Base-by-base conservation (phyloP, 2,888 invertebrate species). In the Rhagonycha fulva region DNA sequence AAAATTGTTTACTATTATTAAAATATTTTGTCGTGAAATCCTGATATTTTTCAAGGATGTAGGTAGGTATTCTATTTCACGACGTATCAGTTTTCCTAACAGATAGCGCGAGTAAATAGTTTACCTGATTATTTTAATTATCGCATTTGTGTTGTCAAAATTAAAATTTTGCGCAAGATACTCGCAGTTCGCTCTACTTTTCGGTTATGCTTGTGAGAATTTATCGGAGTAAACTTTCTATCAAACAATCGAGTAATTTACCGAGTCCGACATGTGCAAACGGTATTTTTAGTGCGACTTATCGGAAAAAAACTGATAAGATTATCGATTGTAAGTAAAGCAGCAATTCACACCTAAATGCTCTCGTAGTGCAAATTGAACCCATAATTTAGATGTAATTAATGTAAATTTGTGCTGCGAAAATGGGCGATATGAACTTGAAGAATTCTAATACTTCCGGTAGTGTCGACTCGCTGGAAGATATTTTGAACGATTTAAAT, bases 401-500 rank as follows among this genome's bases (percentile, higher is more conserved):
- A 24, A 62, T 19, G 19, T 70, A 11, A 60, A 23, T 60, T 60
- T 23, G 68, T 75, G 62, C 32, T 75, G 62, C 32, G 28, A 72
- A 68, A 72, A 73, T 78, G 77, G 47, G 67, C 67, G 74, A 77
- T 67, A 71, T 63, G 68, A 47, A 68, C 7, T 30, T 30, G n/a
- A 74, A 68, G 14, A 71, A 74, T 74, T 76, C 76, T 0, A 62
- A 26, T 14, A 60, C 69, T n/a, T 72, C 70, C n/a, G 77, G 70
- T 28, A 81, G 81, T 71, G 69, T 77, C 4, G 81, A 81, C 62
- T 82, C 82, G 14, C 70, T 82, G 14, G 72, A 78, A 47, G 81
- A 82, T 70, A 79, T 82, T 67, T 77, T 82, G 62, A 82, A 82
- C 69, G 74, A 79, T 72, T 74, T 82, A 63, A 72, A 79, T 68